Conservation (phyloP, 2,888 invertebrate species). For the Apodemia zela region DNA sequence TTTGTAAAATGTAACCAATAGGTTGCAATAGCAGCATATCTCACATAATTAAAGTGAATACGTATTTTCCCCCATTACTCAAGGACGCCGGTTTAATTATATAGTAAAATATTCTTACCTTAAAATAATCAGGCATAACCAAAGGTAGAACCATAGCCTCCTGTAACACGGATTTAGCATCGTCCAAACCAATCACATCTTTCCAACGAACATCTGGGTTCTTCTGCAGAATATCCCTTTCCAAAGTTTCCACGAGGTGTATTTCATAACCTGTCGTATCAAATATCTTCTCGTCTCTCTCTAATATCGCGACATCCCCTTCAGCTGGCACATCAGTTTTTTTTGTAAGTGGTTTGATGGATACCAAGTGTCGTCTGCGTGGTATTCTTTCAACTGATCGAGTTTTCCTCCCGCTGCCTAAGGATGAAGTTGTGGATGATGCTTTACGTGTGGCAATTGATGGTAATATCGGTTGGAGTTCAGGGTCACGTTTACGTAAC, state of each 20-base stretch:
- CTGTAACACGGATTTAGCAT: conserved; percentile 88
- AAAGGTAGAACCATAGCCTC: conserved; percentile 93
- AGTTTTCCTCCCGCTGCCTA: conserved; percentile 60
- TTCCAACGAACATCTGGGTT: conserved; percentile 92
- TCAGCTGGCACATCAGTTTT: conserved; percentile 59
- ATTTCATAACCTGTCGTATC: conserved; percentile 86
- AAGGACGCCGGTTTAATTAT: too few species aligned
- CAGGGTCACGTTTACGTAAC: conserved; percentile 82
- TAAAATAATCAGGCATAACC: conserved; percentile 94
- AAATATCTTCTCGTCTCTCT: conserved; percentile 77
- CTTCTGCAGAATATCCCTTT: conserved; percentile 90
- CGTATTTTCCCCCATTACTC: too few species aligned
- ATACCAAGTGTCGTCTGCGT: conserved; percentile 51
- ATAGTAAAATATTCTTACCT: conserved; percentile 57
- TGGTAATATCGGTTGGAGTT: conserved; percentile 83
- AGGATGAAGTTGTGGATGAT: conserved; percentile 69
- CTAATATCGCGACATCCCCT: conserved; percentile 58
- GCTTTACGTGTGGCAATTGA: conserved; percentile 75
- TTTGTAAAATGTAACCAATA: too few species aligned
- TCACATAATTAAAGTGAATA: too few species aligned
- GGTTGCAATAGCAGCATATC: too few species aligned
- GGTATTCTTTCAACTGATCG: conserved; percentile 70
- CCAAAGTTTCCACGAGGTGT: conserved; percentile 89
- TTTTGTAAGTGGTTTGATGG: conserved; percentile 58
- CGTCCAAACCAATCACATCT: conserved; percentile 86